Percentiles rank a stretch among this genome's conserved stretches.
These are phyloP conservation scores for Pyrrhia umbra DNA, from an alignment of 2,888 invertebrate species.

Conservation along the genomic window DNA sequence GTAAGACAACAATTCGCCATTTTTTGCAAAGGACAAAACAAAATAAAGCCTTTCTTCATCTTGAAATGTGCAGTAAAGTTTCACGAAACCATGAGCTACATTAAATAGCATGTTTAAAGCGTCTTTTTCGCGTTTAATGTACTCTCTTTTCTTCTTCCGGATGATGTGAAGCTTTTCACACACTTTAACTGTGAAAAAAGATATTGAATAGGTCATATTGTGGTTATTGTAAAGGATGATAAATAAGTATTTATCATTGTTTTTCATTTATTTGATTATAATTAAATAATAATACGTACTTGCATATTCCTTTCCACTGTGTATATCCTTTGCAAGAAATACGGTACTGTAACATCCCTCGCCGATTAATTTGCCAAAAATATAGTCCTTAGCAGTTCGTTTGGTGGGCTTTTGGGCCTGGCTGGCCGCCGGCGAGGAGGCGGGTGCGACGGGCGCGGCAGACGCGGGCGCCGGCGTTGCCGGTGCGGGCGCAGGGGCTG, in stretches of 20 bases:
- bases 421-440: constrained; percentile 83
- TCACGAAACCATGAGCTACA: constrained; percentile 96
- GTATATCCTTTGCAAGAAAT: constrained; percentile 97
- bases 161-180: constrained; percentile 98
- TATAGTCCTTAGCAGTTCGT: constrained; percentile 96
- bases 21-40: constrained; percentile 98
- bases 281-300: constrained; percentile 91
- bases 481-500: constrained; percentile 85
- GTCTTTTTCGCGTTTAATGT: constrained; percentile 98
- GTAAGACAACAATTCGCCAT: constrained; percentile 98
- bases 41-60: constrained; percentile 97
- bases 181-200: constrained; percentile 96
- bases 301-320: constrained; percentile 97
- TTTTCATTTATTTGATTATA: not conserved
- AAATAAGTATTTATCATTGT: not conserved
- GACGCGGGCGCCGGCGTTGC: constrained; percentile 81
- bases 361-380: constrained; percentile 98
- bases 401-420: constrained; percentile 89
- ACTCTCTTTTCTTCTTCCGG: constrained; percentile 97
- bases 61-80: constrained; percentile 99
- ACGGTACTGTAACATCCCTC: constrained; percentile 99
- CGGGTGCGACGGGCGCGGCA: constrained; percentile 77
- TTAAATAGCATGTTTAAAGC: constrained; percentile 96
- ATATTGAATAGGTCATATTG: constrained; percentile 27
- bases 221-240: not conserved